Evolutionary conservation across 2,888 invertebrate genomes (phyloP).

Genomic region (Drosophila hamatofila): DNA sequence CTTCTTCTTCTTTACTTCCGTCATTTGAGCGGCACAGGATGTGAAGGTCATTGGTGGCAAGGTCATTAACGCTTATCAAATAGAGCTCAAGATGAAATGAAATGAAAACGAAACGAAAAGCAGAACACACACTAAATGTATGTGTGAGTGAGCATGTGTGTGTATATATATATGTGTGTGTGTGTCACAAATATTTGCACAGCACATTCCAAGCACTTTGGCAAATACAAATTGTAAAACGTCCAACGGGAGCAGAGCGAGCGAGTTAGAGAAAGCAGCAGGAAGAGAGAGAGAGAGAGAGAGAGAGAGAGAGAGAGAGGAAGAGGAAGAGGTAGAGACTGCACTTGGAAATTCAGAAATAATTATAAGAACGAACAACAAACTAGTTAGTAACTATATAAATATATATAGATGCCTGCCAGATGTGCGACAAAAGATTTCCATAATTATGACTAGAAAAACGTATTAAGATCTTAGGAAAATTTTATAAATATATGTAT

Average conservation of each 20-base stretch:
- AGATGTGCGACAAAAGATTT: slow-evolving; percentile 36
- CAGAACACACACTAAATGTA: slow-evolving; percentile 8
- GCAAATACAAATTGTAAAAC: slow-evolving; percentile 59
- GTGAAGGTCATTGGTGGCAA: slow-evolving; percentile 72
- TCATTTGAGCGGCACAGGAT: slow-evolving; percentile 57
- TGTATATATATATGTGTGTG: slow-evolving; percentile 22
- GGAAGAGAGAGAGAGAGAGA: background rate
- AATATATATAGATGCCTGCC: slow-evolving; percentile 11
- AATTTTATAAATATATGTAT: background rate
- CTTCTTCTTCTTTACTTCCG: slow-evolving; percentile 51
- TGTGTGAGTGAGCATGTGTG: slow-evolving; percentile 27
- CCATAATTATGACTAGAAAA: slow-evolving; percentile 24
- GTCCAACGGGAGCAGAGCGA: slow-evolving; percentile 40
- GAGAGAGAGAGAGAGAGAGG: background rate
- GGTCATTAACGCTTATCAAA: slow-evolving; percentile 64
- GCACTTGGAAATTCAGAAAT: background rate
- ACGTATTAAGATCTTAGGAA: background rate
- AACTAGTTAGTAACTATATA: slow-evolving; percentile 12
- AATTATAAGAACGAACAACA: background rate
- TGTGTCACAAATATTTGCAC: slow-evolving; percentile 69
- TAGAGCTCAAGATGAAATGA: slow-evolving; percentile 31
- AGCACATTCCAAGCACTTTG: slow-evolving; percentile 75
- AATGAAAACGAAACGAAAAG: slow-evolving; percentile 21
- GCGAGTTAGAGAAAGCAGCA: background rate
- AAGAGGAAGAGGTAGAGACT: background rate